Evolutionary conservation across 2,888 invertebrate species (phyloP).

Genomic region (Cremastinae sp.): DNA sequence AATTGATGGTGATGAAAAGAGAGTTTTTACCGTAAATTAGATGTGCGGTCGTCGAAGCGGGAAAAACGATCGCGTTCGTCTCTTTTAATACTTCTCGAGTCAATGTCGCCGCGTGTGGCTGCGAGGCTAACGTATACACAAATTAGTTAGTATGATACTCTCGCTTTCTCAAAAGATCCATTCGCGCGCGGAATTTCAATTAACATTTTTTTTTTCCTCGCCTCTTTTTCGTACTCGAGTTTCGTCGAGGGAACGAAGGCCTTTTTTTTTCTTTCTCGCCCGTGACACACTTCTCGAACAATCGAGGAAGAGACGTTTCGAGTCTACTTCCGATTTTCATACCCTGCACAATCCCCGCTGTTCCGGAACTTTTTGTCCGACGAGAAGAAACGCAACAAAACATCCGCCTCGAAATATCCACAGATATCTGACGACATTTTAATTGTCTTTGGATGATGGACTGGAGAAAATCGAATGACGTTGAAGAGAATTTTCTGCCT

Average conservation of each 20-base stretch:
- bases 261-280: conserved; percentile 17
- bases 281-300: conserved; percentile 42
- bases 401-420: too few relatives aligned
- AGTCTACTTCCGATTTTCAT: conserved; percentile 2
- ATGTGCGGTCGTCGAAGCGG: conserved; percentile 2
- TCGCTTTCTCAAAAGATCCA: conserved; percentile 47
- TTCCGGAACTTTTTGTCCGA: neutral
- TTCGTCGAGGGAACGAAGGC: conserved; percentile 34
- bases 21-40: neutral
- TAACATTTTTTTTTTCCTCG: conserved; percentile 27
- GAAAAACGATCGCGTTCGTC: conserved; percentile 30
- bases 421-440: too few relatives aligned
- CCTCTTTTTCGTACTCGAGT: neutral
- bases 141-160: conserved; percentile 8
- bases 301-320: conserved; percentile 11
- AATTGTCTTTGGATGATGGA: too few relatives aligned
- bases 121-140: conserved; percentile 32
- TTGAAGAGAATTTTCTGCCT: too few relatives aligned
- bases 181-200: conserved; percentile 50
- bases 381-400: neutral
- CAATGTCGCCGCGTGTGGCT: conserved; percentile 41
- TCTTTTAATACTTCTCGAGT: conserved; percentile 39
- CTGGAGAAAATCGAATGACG: too few relatives aligned
- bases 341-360: neutral
- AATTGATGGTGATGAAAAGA: neutral